Evolutionary conservation across 2,888 invertebrate species (phyloP).

Genomic region (Xylota sylvarum): DNA sequence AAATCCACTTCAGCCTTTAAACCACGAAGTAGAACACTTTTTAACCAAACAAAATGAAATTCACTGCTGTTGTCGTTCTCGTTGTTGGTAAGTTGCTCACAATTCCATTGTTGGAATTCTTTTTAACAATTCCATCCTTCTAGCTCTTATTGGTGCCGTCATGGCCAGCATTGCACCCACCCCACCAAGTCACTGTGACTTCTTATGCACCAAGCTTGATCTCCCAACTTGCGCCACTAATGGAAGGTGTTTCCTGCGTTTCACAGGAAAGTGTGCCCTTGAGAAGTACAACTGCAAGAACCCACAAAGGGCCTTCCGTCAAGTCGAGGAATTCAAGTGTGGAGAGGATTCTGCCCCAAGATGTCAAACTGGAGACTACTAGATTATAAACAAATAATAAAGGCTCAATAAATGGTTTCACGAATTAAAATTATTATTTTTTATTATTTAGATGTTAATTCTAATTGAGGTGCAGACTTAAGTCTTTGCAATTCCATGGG

Average conservation of each 20-base stretch:
- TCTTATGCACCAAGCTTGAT: conserved; percentile 78
- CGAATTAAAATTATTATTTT: too few relatives aligned
- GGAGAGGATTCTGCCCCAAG: conserved; percentile 33
- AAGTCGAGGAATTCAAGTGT: conserved; percentile 40
- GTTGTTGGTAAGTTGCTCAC: conserved; percentile 30
- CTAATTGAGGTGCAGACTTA: too few relatives aligned
- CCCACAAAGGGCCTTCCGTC: conserved; percentile 77
- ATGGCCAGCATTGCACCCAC: conserved; percentile 21
- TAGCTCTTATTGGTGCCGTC: conserved; percentile 33
- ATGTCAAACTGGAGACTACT: conserved; percentile 25
- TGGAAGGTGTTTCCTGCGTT: conserved; percentile 80
- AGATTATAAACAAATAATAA: neutral
- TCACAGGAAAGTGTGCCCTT: conserved; percentile 79
- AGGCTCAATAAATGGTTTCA: conserved; percentile 3
- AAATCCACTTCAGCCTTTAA: conserved; percentile 11
- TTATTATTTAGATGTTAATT: too few relatives aligned
- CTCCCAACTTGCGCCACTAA: conserved; percentile 80
- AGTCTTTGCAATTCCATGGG: too few relatives aligned
- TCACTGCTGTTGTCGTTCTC: conserved; percentile 17
- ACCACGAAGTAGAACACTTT: neutral
- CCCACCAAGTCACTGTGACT: conserved; percentile 78
- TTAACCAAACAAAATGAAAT: conserved; percentile 56
- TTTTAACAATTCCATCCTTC: neutral
- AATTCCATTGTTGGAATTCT: neutral
- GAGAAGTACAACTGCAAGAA: conserved; percentile 81